Conservation (phyloP, 2,113 vertebrate species). For the Manacus vitellinus region DNA sequence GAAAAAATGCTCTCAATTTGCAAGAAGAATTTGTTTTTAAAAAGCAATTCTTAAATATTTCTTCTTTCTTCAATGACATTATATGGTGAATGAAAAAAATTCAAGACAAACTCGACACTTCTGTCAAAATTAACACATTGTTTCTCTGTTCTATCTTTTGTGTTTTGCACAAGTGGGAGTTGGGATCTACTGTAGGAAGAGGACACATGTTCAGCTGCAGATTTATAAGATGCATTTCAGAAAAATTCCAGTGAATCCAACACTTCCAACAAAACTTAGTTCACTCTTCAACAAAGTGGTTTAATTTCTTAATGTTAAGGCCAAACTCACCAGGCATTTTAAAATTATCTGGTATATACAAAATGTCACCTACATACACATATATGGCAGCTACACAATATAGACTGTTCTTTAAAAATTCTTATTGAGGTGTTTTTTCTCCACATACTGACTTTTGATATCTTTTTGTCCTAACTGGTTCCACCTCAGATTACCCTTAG, state of each 20-base stretch:
- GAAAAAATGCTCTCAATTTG: background rate
- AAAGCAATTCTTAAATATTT: background rate
- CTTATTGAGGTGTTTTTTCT: no score
- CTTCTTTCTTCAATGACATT: background rate
- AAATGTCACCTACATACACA: background rate
- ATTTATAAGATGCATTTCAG: background rate
- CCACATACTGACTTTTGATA: no score
- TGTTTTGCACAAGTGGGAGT: background rate
- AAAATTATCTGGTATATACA: background rate
- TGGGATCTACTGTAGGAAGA: background rate
- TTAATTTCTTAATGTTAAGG: slow-evolving; percentile 1
- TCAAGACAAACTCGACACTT: slow-evolving; percentile 25
- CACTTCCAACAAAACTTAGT: background rate
- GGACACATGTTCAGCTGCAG: background rate
- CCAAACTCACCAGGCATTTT: background rate
- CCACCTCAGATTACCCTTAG: no score
- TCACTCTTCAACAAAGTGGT: background rate
- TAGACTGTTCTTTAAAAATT: background rate
- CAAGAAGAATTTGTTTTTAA: background rate
- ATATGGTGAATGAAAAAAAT: background rate
- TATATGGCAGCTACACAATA: background rate
- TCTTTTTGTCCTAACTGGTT: no score
- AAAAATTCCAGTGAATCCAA: background rate
- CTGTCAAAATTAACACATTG: background rate
- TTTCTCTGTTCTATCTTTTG: background rate